Base-by-base conservation (phyloP, 1,140 invertebrate genomes). In the Drosophila varians region DNA sequence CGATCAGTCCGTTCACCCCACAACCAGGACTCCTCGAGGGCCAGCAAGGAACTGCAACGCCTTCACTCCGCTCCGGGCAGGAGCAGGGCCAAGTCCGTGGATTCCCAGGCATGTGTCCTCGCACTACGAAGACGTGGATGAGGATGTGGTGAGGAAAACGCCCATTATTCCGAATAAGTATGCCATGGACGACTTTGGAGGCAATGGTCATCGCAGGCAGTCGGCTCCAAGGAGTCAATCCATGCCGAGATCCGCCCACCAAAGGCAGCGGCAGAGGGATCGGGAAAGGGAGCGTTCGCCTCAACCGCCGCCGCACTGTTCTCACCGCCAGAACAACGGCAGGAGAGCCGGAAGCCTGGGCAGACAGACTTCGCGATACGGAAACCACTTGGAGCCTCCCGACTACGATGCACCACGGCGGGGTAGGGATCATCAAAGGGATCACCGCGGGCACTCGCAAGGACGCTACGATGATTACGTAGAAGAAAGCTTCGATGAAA, bases 91-190 rank as follows among this genome's bases (percentile, higher is more conserved):
- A 91, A 91, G 55, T 91, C 90, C 4, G 88, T 91, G 8, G 90
- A 91, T 55, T n/a, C 90, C 89, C 12, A 76, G 90, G 6, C 66
- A 79, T 3, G 72, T 73, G 8, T 52, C 38, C 1, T 75, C 83
- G 0, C 71, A 87, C 19, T 90, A 90, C 69, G 88, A 90, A 48
- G 77, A 91, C 31, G 91, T 91, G n/a, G 89, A 91, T 45, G 87
- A 91, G 28, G 89, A 90, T 21, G 76, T 86, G 40, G 78, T 92
- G 43, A 92, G 93, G 26, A 93, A 93, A 53, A 93, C 93, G 3
- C 93, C 94, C 1, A 94, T 95, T n/a, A 91, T 95, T 18, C 95
- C 93, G 76, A 96, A 96, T 74, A 94, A 93, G 75, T 96, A 96
- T 79, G 95, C 94, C 0, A 80, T 95, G 38, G 94, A 94, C 26